Percentiles rank a stretch among this genome's conserved stretches.
phyloP scores from a whole-genome alignment of 2,888 invertebrate species.

The Sinodicranocentrus sp. region DNA sequence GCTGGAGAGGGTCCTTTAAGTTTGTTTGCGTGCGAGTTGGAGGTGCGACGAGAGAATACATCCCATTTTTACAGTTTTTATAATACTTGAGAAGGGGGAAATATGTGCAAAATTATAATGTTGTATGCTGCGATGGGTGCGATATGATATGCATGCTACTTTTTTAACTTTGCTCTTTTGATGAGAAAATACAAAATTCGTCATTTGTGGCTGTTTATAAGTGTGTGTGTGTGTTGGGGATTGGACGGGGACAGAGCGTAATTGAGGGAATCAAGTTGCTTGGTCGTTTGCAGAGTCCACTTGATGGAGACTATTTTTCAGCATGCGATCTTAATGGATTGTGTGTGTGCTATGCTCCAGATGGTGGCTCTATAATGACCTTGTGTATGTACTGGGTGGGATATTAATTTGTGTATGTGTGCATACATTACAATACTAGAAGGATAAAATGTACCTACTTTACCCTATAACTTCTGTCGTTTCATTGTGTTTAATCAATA shows the following conservation, averaged over 20 bases:
- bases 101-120: background rate
- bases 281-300: background rate
- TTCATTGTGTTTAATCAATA: background rate
- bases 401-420: background rate
- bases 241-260: background rate
- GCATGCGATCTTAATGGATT: conserved; percentile 29
- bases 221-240: too few species aligned
- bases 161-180: background rate
- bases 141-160: background rate
- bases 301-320: conserved; percentile 30
- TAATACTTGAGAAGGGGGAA: background rate
- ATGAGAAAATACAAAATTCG: background rate
- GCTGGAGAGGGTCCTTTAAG: background rate
- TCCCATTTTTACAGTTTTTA: conserved; percentile 9
- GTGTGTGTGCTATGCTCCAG: too few species aligned
- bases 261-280: conserved; percentile 46
- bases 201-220: background rate
- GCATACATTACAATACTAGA: background rate
- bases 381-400: background rate
- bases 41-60: conserved; percentile 18
- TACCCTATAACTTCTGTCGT: background rate
- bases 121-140: background rate
- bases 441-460: background rate
- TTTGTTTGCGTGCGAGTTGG: conserved; percentile 18
- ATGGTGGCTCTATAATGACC: background rate